Base-by-base conservation (phyloP, 2,888 invertebrate species). In the Eueremaeus valkanovi region DNA sequence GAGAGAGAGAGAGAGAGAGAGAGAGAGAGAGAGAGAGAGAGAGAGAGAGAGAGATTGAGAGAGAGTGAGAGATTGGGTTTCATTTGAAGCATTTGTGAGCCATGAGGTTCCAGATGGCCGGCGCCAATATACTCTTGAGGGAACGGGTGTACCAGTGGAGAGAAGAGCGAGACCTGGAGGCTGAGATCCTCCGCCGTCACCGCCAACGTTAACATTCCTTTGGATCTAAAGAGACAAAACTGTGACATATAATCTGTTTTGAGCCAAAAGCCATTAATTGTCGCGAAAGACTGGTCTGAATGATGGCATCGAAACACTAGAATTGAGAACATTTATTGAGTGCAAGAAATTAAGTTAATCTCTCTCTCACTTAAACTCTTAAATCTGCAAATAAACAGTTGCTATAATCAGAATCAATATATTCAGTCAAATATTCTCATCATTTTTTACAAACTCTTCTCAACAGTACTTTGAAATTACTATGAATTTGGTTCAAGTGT, bases 281-380 rank as follows among this genome's bases (percentile, higher is more conserved):
- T 58, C 58, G n/a, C 18, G 49, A n/a, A 49, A 18, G 16, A 49
- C n/a, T 49, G n/a, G 49, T 49, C 51, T 18, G 6, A 51, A 51
- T 8, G 51, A 51, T 51, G 51, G n/a, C n/a, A n/a, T n/a, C n/a
- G n/a, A 51, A 51, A 51, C 51, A 21, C 6, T 21, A 51, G n/a
- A 51, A 51, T 51, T 18, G 6, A 6, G 21, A 51, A 21, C 51
- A 51, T 51, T 51, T 51, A 51, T 51, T 51, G n/a, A 51, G n/a
- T 51, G n/a, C 51, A 51, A 51, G 51, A 51, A 40, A 51, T 51
- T 51, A 51, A 51, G 51, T 51, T 51, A 51, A 51, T 51, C 51
- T 51, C 18, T 51, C 51, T 5, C 51, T 11, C 5, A 18, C n/a
- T n/a, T n/a, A 51, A 51, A 18, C 6, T 40, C 6, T 40, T 40